Evolutionary conservation across 2,888 invertebrate genomes (phyloP).

Genomic region (Hemicrepidius hirtus): DNA sequence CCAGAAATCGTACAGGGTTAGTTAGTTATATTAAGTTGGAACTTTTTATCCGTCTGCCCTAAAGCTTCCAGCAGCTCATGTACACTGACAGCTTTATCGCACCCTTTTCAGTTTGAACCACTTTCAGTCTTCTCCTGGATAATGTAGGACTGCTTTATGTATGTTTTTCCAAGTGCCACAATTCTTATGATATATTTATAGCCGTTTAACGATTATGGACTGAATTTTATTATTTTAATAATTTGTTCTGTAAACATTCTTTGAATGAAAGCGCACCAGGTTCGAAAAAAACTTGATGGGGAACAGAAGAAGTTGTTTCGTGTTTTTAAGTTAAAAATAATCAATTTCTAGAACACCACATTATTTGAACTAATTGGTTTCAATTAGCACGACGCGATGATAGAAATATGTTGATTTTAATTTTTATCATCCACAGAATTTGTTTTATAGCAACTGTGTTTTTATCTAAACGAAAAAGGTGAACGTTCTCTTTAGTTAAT

Average conservation of each 20-base stretch:
- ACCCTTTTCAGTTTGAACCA: conserved; percentile 31
- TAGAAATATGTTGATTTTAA: conserved; percentile 19
- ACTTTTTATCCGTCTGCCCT: conserved; percentile 16
- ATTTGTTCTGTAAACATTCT: too few species aligned
- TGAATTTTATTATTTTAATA: too few species aligned
- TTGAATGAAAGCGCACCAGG: too few species aligned
- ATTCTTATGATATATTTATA: conserved; percentile 11
- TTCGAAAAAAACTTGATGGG: background rate
- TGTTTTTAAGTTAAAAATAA: background rate
- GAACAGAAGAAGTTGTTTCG: background rate
- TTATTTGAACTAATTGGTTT: conserved; percentile 23
- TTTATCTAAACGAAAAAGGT: conserved; percentile 25
- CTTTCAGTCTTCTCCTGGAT: conserved; percentile 17
- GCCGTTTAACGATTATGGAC: background rate
- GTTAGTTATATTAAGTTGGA: conserved; percentile 6
- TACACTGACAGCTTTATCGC: conserved; percentile 40
- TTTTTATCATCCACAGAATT: conserved; percentile 17
- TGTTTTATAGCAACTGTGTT: conserved; percentile 13
- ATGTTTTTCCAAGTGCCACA: conserved; percentile 13
- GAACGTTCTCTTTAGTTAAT: conserved; percentile 20
- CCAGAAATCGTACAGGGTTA: conserved; percentile 16
- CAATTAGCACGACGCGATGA: conserved; percentile 13
- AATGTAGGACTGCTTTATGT: conserved; percentile 20
- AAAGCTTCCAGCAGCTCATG: conserved; percentile 24
- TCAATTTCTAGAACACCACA: conserved; percentile 4